Conservation (phyloP, 2,797 vertebrate genomes). For the Cyclura pinguis region DNA sequence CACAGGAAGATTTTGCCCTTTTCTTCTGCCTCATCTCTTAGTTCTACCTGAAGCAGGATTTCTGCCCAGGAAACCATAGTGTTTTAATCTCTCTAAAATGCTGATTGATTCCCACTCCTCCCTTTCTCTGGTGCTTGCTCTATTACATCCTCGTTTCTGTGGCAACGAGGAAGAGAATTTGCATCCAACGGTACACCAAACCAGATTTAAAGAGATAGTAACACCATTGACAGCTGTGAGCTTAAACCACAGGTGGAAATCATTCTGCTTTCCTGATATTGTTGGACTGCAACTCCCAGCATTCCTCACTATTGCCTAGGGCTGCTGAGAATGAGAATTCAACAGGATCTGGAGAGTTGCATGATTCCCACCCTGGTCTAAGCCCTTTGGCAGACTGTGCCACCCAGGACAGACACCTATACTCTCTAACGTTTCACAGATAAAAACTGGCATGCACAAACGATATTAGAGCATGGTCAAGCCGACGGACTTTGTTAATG, state of each 20-base stretch:
- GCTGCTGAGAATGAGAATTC: too few relatives aligned
- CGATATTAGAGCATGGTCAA: too few relatives aligned
- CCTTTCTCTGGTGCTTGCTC: constrained; percentile 26
- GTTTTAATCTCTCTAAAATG: constrained; percentile 36
- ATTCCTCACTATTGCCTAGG: too few relatives aligned
- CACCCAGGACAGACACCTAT: background rate
- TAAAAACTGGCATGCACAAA: too few relatives aligned
- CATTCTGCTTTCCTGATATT: too few relatives aligned
- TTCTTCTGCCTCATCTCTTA: background rate
- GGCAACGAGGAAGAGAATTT: constrained; percentile 59
- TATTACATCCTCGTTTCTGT: constrained; percentile 64
- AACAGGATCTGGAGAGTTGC: too few relatives aligned
- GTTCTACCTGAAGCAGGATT: background rate
- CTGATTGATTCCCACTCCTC: background rate
- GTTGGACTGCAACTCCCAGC: too few relatives aligned
- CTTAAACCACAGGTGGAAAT: background rate
- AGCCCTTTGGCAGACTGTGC: background rate
- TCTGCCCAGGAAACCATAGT: background rate
- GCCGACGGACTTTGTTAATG: too few relatives aligned
- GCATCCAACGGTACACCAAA: constrained; percentile 68
- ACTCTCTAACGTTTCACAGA: too few relatives aligned
- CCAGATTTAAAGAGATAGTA: constrained; percentile 68
- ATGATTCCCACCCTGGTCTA: too few relatives aligned
- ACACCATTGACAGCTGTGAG: constrained; percentile 65
- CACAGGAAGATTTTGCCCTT: background rate